These are phyloP conservation scores for Lepus oiostolus DNA, from an alignment of 2,797 vertebrate species.

Conservation along the genomic window DNA sequence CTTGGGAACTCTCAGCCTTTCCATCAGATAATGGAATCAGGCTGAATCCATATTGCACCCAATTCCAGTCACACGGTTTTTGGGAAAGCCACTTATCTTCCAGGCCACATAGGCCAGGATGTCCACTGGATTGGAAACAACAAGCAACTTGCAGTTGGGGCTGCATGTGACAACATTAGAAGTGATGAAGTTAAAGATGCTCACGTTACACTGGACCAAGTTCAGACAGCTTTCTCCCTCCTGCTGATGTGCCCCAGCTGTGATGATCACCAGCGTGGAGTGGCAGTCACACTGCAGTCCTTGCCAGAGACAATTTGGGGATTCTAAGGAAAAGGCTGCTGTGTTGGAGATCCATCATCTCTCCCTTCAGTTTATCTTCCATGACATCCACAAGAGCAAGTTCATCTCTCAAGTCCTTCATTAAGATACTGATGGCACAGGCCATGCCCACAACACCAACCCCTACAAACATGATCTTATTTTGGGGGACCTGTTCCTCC, in stretches of 20 bases:
- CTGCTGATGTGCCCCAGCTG: constrained; percentile 97
- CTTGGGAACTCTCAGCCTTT: constrained; percentile 94
- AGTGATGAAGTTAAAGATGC: constrained; percentile 99
- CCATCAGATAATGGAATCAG: constrained; percentile 97
- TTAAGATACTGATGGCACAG: too few species aligned
- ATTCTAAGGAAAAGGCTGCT: too few species aligned
- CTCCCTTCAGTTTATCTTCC: too few species aligned
- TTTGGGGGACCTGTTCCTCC: constrained; percentile 91
- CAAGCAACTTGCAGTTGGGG: constrained; percentile 95
- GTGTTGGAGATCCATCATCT: too few species aligned
- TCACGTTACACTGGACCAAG: constrained; percentile 97
- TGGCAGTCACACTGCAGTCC: constrained; percentile 91
- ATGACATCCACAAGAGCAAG: too few species aligned
- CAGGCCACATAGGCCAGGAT: constrained; percentile 98
- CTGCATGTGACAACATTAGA: constrained; percentile 97
- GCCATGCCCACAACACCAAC: constrained; percentile 91
- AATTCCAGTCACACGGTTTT: constrained; percentile 96
- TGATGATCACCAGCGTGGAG: constrained; percentile 96
- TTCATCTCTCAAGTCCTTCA: too few species aligned
- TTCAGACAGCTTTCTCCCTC: constrained; percentile 98
- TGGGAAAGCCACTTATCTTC: constrained; percentile 92
- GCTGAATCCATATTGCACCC: constrained; percentile 98
- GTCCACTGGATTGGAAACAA: constrained; percentile 99
- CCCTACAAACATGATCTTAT: constrained; percentile 98
- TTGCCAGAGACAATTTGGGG: too few species aligned